Evolutionary conservation across 2,888 invertebrate genomes (phyloP), one percentile per base, ranked within the genome.

Genomic region (Morpho deidamia): DNA sequence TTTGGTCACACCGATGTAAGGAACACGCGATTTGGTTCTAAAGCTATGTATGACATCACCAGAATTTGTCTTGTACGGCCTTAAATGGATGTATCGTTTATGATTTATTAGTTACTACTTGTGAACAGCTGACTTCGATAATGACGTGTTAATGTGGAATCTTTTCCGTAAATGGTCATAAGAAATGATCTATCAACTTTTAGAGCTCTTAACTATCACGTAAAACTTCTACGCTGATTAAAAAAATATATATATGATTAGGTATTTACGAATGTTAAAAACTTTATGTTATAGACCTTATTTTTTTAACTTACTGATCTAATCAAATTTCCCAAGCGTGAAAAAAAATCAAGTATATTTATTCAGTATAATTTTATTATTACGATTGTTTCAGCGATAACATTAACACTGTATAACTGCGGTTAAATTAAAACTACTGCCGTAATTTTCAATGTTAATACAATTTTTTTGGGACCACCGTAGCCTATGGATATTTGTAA

Each of bases 81-180:
- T 74, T 86, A 88, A 81, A 85, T 81, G 87, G 88, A 74, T 74
- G 76, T 76, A 73, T 66, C 74, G 74, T 68, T 78, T 82, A 85
- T 86, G 84, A 85, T 85, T 47, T 53, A 60, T 60, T 39, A 46
- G 46, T 54, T 53, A 50, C 51, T 44, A 55, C 49, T 51, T 41
- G 47, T 35, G 44, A 58, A 76, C 86, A 85, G 83, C 83, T 86
- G 86, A 83, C 78, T 69, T 68, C 67, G 67, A 69, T 70, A 71
- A 73, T 81, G 80, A 78, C 76, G 81, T 69, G 71, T 69, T 70
- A 68, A 69, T 69, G 67, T 67, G 68, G 69, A 69, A 67, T 66
- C 69, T 65, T 64, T 67, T 64, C 77, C 73, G 67, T 70, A 78
- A 72, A 79, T 74, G 78, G 79, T 11, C 8, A n/a, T n/a, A 23